These are phyloP conservation scores for Deroplatys truncata DNA, from an alignment of 2,888 invertebrate species.

Conservation along the genomic window DNA sequence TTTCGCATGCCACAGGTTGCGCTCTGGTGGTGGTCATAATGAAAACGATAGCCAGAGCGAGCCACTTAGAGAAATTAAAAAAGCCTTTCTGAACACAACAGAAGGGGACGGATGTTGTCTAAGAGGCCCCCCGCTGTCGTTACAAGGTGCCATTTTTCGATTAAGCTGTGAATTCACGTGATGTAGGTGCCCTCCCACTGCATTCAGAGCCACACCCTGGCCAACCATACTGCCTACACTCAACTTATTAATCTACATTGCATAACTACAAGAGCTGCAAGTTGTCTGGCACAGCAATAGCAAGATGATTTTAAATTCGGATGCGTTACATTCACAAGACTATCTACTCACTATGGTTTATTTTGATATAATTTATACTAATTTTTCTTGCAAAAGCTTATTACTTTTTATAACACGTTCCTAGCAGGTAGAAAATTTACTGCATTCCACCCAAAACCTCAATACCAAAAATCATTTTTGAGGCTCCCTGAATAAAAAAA, in stretches of 20 bases:
- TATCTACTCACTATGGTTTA: no score
- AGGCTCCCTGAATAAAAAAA: no score
- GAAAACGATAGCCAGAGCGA: neutral
- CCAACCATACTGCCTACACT: neutral
- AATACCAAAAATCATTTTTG: no score
- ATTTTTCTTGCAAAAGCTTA: no score
- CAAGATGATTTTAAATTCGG: no score
- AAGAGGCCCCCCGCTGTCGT: neutral
- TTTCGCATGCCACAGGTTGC: neutral
- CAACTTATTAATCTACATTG: neutral
- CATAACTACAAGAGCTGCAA: no score
- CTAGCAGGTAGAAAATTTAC: no score
- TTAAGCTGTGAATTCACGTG: neutral
- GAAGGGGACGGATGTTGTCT: neutral
- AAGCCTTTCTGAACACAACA: neutral
- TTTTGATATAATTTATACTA: no score
- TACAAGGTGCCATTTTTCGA: neutral
- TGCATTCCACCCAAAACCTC: no score
- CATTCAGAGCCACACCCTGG: neutral
- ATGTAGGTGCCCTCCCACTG: neutral
- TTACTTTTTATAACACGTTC: no score
- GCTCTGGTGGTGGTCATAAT: neutral
- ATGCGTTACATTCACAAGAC: no score
- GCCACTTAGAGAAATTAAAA: neutral
- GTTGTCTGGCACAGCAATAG: no score